phyloP scores from a whole-genome alignment of 2,888 invertebrate genomes.

The Asteroscopus sphinx region DNA sequence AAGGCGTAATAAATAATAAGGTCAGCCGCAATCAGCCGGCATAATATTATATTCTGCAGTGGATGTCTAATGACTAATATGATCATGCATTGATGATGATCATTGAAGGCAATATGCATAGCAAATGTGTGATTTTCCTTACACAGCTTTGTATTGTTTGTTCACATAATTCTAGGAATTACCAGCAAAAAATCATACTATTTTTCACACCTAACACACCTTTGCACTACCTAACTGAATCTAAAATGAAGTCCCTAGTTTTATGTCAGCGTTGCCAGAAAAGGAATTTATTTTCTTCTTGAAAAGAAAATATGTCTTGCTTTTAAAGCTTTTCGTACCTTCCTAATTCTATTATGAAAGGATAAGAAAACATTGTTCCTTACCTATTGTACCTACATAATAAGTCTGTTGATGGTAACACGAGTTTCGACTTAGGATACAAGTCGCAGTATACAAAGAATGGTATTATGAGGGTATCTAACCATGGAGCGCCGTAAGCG shows the following conservation, averaged over 20 bases:
- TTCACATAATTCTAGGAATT: neutral
- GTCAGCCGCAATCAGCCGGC: too few species aligned
- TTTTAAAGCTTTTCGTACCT: slow-evolving; percentile 61
- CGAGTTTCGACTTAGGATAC: slow-evolving; percentile 83
- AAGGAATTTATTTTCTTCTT: slow-evolving; percentile 54
- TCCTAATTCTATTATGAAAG: slow-evolving; percentile 65
- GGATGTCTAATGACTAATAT: neutral
- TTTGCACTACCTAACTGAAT: slow-evolving; percentile 1
- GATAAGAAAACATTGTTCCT: slow-evolving; percentile 69
- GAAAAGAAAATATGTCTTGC: slow-evolving; percentile 51
- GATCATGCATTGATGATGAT: neutral
- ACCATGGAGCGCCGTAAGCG: slow-evolving; percentile 82
- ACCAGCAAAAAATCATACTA: neutral
- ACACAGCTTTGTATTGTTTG: neutral
- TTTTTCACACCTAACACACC: neutral
- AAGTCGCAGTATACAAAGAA: slow-evolving; percentile 79
- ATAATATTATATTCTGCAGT: neutral
- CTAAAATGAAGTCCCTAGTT: slow-evolving; percentile 23
- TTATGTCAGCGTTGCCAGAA: slow-evolving; percentile 30
- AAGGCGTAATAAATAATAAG: too few species aligned
- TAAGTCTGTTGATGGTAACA: slow-evolving; percentile 76
- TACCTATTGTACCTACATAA: slow-evolving; percentile 70
- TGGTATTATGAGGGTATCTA: slow-evolving; percentile 82
- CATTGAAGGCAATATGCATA: neutral
- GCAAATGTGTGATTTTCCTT: neutral